Evolutionary conservation across 2,113 vertebrate species (phyloP).

Genomic region (Varanus komodoensis): DNA sequence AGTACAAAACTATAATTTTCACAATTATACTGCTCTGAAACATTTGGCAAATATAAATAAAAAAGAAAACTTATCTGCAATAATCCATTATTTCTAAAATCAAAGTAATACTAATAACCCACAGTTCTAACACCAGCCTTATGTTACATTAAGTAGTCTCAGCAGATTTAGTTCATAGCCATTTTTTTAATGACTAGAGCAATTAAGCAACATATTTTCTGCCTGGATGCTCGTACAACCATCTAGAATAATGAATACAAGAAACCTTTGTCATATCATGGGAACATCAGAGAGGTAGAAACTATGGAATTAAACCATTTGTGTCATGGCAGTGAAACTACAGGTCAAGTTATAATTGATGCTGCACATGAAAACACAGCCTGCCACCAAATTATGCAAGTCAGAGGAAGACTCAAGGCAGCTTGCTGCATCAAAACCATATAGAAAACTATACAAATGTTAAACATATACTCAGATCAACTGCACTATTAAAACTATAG

Average conservation of each 20-base stretch:
- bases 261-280: constrained; percentile 3
- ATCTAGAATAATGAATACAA: constrained; percentile 28
- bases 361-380: background rate
- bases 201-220: constrained; percentile 43
- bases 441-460: too few species aligned
- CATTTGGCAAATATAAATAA: constrained; percentile 6
- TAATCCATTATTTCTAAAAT: constrained; percentile 15
- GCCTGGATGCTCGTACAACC: constrained; percentile 31
- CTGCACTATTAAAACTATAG: too few species aligned
- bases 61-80: constrained; percentile 1
- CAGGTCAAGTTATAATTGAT: background rate
- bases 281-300: background rate
- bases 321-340: background rate
- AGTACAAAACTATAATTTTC: constrained; percentile 41
- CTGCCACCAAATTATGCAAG: constrained; percentile 3
- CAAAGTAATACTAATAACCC: constrained; percentile 30
- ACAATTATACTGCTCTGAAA: background rate
- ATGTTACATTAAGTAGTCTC: constrained; percentile 38
- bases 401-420: constrained; percentile 1
- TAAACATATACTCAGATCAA: too few species aligned
- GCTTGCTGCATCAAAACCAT: too few species aligned
- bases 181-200: constrained; percentile 43
- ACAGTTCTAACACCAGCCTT: constrained; percentile 36
- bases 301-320: constrained; percentile 30
- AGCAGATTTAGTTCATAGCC: constrained; percentile 45